These are phyloP conservation scores for Drosophila mulleri DNA, from an alignment of 2,888 invertebrate genomes.

Conservation along the genomic window DNA sequence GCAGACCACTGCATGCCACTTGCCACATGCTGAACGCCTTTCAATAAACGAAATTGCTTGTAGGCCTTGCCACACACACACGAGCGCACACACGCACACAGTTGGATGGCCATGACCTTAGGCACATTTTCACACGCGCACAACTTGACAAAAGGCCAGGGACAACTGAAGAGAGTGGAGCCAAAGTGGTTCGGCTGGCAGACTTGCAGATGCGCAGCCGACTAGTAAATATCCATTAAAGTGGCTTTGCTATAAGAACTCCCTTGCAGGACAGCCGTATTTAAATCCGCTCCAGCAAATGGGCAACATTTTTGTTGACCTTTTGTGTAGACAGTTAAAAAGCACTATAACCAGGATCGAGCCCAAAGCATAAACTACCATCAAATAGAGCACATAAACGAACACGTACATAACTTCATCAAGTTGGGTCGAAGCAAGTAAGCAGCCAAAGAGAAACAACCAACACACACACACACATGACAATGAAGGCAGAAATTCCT, in stretches of 20 bases:
- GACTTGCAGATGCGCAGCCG: slow-evolving; percentile 26
- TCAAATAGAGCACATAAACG: slow-evolving; percentile 30
- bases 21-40: slow-evolving; percentile 33
- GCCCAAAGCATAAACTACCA: slow-evolving; percentile 35
- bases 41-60: slow-evolving; percentile 71
- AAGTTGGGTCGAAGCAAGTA: slow-evolving; percentile 30
- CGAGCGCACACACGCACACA: slow-evolving; percentile 23
- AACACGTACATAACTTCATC: slow-evolving; percentile 66
- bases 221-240: slow-evolving; percentile 15
- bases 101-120: slow-evolving; percentile 60
- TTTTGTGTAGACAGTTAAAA: slow-evolving; percentile 14
- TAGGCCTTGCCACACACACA: slow-evolving; percentile 29
- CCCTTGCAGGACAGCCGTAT: too few species aligned
- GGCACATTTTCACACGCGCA: slow-evolving; percentile 69
- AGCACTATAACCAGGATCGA: neutral
- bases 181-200: neutral
- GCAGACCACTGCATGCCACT: slow-evolving; percentile 6
- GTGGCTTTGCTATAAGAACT: neutral
- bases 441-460: slow-evolving; percentile 25
- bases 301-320: slow-evolving; percentile 25
- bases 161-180: slow-evolving; percentile 1
- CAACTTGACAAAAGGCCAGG: slow-evolving; percentile 36
- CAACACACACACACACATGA: slow-evolving; percentile 11
- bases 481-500: slow-evolving; percentile 41
- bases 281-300: slow-evolving; percentile 20